phyloP scores from a whole-genome alignment of 1,140 invertebrate genomes.

The Drosophila pseudoananassae region DNA sequence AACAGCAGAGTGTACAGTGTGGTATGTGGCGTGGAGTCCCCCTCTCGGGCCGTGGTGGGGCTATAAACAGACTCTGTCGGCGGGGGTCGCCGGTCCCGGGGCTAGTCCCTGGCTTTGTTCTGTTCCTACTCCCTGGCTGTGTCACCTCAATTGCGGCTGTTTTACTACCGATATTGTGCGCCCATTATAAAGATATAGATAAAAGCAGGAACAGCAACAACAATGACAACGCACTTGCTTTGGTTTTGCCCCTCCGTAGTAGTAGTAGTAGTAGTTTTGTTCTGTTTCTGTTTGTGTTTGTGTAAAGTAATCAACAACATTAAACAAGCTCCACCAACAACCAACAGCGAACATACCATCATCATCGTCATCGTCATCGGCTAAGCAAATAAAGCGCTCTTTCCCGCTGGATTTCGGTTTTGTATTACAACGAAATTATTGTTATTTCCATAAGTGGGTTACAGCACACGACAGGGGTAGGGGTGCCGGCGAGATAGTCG shows the following conservation, averaged over 20 bases:
- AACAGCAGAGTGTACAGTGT: slow-evolving; percentile 35
- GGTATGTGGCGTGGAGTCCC: slow-evolving; percentile 26
- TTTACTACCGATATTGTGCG: slow-evolving; percentile 80
- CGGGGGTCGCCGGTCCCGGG: slow-evolving; percentile 10
- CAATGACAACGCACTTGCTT: slow-evolving; percentile 40
- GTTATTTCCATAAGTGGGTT: slow-evolving; percentile 47
- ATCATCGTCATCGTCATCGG: slow-evolving; percentile 48
- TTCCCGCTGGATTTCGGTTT: slow-evolving; percentile 47
- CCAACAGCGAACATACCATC: slow-evolving; percentile 1
- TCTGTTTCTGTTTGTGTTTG: slow-evolving; percentile 31
- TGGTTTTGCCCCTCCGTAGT: slow-evolving; percentile 30
- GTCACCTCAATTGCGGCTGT: slow-evolving; percentile 75
- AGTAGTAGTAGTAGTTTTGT: slow-evolving; percentile 11
- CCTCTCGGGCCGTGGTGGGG: slow-evolving; percentile 2
- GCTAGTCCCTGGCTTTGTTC: slow-evolving; percentile 47
- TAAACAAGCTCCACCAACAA: slow-evolving; percentile 56
- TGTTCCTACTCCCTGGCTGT: slow-evolving; percentile 48
- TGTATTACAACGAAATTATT: slow-evolving; percentile 77
- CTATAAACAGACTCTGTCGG: slow-evolving; percentile 41
- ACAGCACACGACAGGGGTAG: neutral
- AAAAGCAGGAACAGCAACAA: slow-evolving; percentile 43
- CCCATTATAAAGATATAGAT: slow-evolving; percentile 78
- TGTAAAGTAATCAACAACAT: slow-evolving; percentile 75
- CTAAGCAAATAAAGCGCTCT: slow-evolving; percentile 60
- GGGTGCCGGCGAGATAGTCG: slow-evolving; percentile 2